Percentiles rank a stretch among this genome's conserved stretches.
Conservation (phyloP, 1,140 invertebrate genomes). For the Dreissena rostriformis region DNA sequence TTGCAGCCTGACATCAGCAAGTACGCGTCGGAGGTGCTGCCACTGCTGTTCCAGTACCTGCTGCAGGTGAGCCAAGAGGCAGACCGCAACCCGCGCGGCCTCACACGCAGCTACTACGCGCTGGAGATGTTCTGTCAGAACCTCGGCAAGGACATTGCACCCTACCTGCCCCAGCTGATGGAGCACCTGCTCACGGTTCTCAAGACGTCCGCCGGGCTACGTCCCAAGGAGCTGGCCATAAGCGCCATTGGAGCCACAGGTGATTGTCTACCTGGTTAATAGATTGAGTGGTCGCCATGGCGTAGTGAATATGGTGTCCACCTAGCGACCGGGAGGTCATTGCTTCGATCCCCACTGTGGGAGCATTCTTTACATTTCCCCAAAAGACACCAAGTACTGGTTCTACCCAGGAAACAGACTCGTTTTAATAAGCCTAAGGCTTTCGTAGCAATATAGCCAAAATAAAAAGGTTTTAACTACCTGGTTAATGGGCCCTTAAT, state of each 20-base stretch:
- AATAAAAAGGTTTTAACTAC: too few species aligned
- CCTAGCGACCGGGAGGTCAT: too few species aligned
- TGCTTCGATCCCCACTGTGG: too few species aligned
- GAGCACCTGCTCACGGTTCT: constrained; percentile 86
- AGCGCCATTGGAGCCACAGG: constrained; percentile 87
- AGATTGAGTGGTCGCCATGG: too few species aligned
- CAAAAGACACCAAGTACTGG: too few species aligned
- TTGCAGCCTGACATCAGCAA: constrained; percentile 86
- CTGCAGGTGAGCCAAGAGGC: constrained; percentile 82
- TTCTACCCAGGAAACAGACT: too few species aligned
- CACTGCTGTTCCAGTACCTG: constrained; percentile 88
- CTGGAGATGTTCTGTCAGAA: constrained; percentile 92
- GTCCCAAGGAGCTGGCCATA: constrained; percentile 86
- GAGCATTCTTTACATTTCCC: too few species aligned
- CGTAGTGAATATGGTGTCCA: too few species aligned
- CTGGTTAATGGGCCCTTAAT: too few species aligned
- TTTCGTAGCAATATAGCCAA: too few species aligned
- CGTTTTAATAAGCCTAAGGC: too few species aligned
- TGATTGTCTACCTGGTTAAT: constrained; percentile 59
- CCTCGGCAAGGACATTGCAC: constrained; percentile 86
- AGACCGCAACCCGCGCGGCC: constrained; percentile 84
- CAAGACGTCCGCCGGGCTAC: constrained; percentile 82
- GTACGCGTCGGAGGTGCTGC: constrained; percentile 87
- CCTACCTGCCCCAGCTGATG: constrained; percentile 89
- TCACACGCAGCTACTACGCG: constrained; percentile 90